A percentile compares a stretch with the other conserved stretches of the same genome.
Evolutionary conservation across 2,113 vertebrate species (phyloP).

Genomic region (Rhagologus leucostigma): DNA sequence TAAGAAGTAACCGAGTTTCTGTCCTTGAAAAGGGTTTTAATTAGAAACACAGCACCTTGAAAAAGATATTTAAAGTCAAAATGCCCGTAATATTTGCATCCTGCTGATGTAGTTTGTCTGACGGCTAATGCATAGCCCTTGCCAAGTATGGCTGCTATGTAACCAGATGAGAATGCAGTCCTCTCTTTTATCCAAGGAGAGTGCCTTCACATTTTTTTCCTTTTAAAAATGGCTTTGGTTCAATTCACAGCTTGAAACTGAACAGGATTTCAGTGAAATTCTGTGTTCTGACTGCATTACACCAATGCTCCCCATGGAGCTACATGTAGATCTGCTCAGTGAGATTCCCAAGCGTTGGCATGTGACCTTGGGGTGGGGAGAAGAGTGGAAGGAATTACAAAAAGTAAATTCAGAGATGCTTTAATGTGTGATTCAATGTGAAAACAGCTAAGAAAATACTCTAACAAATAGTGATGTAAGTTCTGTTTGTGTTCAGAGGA

Average conservation of each 20-base stretch:
- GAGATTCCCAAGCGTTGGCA: accelerated
- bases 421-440: background rate
- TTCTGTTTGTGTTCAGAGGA: background rate
- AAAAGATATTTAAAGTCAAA: background rate
- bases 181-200: background rate
- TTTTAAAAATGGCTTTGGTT: background rate
- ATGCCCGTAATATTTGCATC: background rate
- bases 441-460: background rate
- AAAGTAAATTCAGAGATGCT: background rate
- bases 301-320: accelerated
- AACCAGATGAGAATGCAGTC: background rate
- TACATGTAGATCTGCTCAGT: background rate
- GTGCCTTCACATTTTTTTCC: background rate
- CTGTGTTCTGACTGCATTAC: background rate
- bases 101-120: background rate
- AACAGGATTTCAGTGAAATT: background rate
- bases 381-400: background rate
- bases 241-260: background rate
- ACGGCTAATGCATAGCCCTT: background rate
- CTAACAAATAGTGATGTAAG: background rate
- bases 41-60: background rate
- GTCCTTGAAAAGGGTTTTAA: background rate
- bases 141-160: background rate
- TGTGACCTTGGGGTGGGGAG: background rate
- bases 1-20: background rate